Evolutionary conservation across 1,140 invertebrate species (phyloP).

Genomic region (Steinernema khuongi): DNA sequence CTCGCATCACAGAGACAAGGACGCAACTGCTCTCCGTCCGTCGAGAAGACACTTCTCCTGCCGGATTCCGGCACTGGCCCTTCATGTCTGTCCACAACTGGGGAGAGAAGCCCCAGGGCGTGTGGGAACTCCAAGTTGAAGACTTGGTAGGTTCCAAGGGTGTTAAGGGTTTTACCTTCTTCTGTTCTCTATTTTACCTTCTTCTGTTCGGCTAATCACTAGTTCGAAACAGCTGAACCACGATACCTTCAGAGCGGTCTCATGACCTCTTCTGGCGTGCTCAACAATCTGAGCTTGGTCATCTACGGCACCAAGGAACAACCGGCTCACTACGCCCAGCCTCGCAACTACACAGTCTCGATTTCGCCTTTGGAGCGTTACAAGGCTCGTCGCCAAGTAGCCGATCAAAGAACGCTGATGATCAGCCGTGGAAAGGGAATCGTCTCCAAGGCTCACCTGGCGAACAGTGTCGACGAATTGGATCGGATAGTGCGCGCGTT

Average conservation of each 20-base stretch:
- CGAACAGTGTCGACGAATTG: background rate
- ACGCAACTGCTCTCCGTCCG: constrained; percentile 76
- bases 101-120: constrained; percentile 62
- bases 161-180: no score
- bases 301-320: constrained; percentile 69
- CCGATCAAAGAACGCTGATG: background rate
- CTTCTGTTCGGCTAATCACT: no score
- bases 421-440: background rate
- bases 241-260: constrained; percentile 61
- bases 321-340: constrained; percentile 64
- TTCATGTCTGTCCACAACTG: constrained; percentile 62
- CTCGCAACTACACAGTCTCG: background rate
- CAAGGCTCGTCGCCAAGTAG: background rate
- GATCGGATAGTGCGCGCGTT: background rate
- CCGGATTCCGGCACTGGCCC: constrained; percentile 71
- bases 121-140: constrained; percentile 84
- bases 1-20: constrained; percentile 34
- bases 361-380: background rate
- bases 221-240: background rate
- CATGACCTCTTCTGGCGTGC: constrained; percentile 63
- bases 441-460: background rate
- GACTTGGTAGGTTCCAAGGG: constrained; percentile 62
- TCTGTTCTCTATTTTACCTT: no score
- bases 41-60: constrained; percentile 74
- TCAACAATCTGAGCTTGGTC: constrained; percentile 65